Conservation (phyloP, 2,797 vertebrate genomes). For the Esox lucius region DNA sequence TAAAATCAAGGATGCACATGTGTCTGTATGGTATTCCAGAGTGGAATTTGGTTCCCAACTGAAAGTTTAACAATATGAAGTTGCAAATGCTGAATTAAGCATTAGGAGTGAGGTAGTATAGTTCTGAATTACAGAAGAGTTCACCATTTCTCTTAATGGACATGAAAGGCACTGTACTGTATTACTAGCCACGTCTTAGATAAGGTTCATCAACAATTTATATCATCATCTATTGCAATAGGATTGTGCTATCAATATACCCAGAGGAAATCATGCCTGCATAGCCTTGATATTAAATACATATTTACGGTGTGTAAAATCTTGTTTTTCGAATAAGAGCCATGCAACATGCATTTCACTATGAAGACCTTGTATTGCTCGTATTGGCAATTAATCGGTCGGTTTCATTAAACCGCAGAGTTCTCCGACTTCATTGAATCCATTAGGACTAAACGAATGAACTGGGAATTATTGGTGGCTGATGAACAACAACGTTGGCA, state of each 20-base stretch:
- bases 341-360: background rate
- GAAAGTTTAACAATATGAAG: background rate
- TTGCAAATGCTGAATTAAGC: conserved; percentile 23
- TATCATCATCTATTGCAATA: background rate
- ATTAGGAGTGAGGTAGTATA: conserved; percentile 9
- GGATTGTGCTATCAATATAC: background rate
- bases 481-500: no score
- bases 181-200: conserved; percentile 26
- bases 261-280: background rate
- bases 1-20: conserved; percentile 48
- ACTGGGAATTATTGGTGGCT: no score
- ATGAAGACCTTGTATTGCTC: background rate
- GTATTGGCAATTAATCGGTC: no score
- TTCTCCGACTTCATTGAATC: no score
- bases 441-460: no score
- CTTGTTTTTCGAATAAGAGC: background rate
- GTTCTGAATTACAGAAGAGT: conserved; percentile 17
- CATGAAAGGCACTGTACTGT: conserved; percentile 13
- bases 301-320: background rate
- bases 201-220: conserved; percentile 14
- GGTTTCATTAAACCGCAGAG: no score
- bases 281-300: background rate
- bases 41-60: conserved; percentile 20
- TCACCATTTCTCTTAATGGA: conserved; percentile 18
- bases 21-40: conserved; percentile 44